Conservation (phyloP, 2,888 invertebrate species). For the Lithophane leautieri region DNA sequence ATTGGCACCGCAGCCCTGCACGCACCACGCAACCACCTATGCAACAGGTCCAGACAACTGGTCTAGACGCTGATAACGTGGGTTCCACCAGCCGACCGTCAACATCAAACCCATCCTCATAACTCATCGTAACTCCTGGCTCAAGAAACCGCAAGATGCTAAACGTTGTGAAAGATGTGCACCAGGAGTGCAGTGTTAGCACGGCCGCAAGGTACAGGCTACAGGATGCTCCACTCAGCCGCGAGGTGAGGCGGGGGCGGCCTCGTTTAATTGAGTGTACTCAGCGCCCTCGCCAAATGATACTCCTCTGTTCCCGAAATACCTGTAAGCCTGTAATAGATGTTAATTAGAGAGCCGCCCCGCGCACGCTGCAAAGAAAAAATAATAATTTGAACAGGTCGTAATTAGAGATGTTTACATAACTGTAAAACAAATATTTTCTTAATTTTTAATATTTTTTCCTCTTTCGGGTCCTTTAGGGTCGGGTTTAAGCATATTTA, state of each 20-base stretch:
- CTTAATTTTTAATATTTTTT: slow-evolving; percentile 89
- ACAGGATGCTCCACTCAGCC: slow-evolving; percentile 44
- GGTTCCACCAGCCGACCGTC: slow-evolving; percentile 25
- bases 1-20: slow-evolving; percentile 51
- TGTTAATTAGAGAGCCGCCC: slow-evolving; percentile 88
- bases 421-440: slow-evolving; percentile 90
- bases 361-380: slow-evolving; percentile 84
- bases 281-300: slow-evolving; percentile 88
- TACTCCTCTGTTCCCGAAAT: slow-evolving; percentile 88
- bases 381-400: slow-evolving; percentile 90
- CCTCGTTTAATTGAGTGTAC: slow-evolving; percentile 89
- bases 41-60: slow-evolving; percentile 64
- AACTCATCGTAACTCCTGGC: neutral
- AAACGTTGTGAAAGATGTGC: slow-evolving; percentile 21
- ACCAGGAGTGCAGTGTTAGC: slow-evolving; percentile 51
- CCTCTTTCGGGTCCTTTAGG: slow-evolving; percentile 78
- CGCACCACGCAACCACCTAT: slow-evolving; percentile 55
- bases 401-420: slow-evolving; percentile 90
- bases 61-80: slow-evolving; percentile 62
- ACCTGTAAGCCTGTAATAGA: slow-evolving; percentile 90
- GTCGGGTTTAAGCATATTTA: slow-evolving; percentile 90
- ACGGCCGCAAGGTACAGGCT: slow-evolving; percentile 28
- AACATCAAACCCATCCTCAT: slow-evolving; percentile 19
- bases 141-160: slow-evolving; percentile 12
- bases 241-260: slow-evolving; percentile 67